Percentiles rank a stretch among this genome's conserved stretches.
phyloP scores from a whole-genome alignment of 2,797 vertebrate genomes.

The Anguilla marmorata region DNA sequence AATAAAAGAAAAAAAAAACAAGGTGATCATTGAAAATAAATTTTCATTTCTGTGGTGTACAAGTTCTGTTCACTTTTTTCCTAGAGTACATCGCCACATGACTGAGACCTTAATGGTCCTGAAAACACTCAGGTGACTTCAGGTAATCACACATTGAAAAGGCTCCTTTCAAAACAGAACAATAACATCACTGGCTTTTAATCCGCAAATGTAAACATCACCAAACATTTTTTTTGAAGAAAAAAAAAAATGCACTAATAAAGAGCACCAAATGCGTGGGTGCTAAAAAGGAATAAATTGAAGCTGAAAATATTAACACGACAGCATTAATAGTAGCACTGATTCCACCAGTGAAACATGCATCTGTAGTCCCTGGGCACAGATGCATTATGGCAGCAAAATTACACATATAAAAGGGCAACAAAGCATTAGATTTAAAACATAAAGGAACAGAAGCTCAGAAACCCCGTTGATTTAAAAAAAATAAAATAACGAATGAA shows the following conservation, averaged over 20 bases:
- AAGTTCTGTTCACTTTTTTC: background rate
- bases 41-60: background rate
- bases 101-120: background rate
- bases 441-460: background rate
- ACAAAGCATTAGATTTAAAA: background rate
- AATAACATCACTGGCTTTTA: background rate
- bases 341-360: conserved; percentile 1
- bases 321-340: background rate
- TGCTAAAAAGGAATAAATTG: background rate
- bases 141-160: background rate
- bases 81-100: background rate
- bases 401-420: background rate
- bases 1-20: background rate
- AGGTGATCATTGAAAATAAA: background rate
- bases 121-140: background rate
- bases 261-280: background rate
- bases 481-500: background rate
- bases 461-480: background rate
- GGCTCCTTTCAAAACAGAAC: conserved; percentile 2
- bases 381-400: background rate
- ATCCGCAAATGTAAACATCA: conserved; percentile 4
- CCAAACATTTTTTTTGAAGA: background rate
- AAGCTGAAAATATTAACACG: background rate
- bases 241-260: background rate
- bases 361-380: background rate